These are phyloP conservation scores for Sarcophaga subvicina DNA, from an alignment of 2,888 invertebrate species.

Conservation along the genomic window DNA sequence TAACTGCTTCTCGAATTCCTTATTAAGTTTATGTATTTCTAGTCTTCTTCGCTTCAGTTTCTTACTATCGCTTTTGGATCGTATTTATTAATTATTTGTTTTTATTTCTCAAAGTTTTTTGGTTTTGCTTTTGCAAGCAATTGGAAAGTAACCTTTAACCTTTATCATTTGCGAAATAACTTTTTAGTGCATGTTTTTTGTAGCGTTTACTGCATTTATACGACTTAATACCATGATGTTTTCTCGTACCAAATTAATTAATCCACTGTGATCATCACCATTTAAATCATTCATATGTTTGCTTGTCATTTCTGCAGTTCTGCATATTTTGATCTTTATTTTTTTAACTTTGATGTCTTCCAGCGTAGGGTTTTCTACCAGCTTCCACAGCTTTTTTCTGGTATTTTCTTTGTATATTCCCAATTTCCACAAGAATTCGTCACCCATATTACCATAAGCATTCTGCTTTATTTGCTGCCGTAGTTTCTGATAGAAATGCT, in stretches of 20 bases:
- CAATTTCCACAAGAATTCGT: conserved; percentile 19
- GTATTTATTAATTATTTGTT: background rate
- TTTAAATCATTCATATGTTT: too few relatives aligned
- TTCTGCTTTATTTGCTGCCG: conserved; percentile 2
- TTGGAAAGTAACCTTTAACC: conserved; percentile 21
- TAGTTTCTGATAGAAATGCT: conserved; percentile 8
- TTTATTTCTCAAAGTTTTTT: background rate
- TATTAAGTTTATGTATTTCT: conserved; percentile 2
- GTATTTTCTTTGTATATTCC: conserved; percentile 21
- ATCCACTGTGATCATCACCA: too few relatives aligned
- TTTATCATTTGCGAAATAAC: conserved; percentile 3
- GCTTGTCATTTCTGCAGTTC: too few relatives aligned
- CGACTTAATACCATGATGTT: conserved; percentile 9
- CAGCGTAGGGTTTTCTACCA: conserved; percentile 17
- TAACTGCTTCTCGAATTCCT: conserved; percentile 3
- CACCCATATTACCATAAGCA: conserved; percentile 9
- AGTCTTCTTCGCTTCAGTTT: too few relatives aligned
- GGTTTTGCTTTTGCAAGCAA: conserved; percentile 18
- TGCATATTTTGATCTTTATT: background rate
- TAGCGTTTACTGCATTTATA: background rate
- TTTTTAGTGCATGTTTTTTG: conserved; percentile 16
- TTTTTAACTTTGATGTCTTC: conserved; percentile 11
- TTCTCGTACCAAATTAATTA: background rate
- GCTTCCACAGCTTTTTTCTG: conserved; percentile 15
- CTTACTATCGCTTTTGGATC: too few relatives aligned